phyloP scores from a whole-genome alignment of 2,113 vertebrate genomes.

The Acanthisitta chloris region DNA sequence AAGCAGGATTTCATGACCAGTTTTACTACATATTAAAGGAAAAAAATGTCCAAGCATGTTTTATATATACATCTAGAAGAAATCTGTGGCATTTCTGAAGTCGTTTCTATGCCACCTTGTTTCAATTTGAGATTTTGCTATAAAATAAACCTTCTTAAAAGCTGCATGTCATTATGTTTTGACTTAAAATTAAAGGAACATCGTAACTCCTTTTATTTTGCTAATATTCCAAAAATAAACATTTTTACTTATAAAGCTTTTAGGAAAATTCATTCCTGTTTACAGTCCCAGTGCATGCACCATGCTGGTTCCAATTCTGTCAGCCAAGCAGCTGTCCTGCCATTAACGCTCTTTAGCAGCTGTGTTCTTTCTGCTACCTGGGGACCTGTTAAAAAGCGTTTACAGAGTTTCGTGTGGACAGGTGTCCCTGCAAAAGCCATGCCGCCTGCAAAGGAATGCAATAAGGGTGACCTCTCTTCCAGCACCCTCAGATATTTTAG shows the following conservation, averaged over 20 bases:
- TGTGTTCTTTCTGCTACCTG: slow-evolving; percentile 57
- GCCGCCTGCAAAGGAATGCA: slow-evolving; percentile 50
- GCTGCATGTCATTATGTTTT: slow-evolving; percentile 65
- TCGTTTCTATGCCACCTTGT: slow-evolving; percentile 46
- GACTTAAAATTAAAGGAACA: slow-evolving; percentile 73
- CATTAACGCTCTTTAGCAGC: slow-evolving; percentile 52
- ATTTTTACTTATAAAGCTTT: slow-evolving; percentile 76
- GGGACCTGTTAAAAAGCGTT: slow-evolving; percentile 58
- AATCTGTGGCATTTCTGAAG: slow-evolving; percentile 55
- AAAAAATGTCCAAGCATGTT: not conserved
- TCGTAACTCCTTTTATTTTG: slow-evolving; percentile 74
- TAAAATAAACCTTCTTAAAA: slow-evolving; percentile 70
- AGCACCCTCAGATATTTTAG: slow-evolving; percentile 9
- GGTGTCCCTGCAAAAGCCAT: slow-evolving; percentile 61
- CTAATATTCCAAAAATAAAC: slow-evolving; percentile 78
- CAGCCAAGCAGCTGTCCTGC: slow-evolving; percentile 77
- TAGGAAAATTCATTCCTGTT: slow-evolving; percentile 80
- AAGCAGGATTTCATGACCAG: slow-evolving; percentile 54
- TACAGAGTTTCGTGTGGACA: slow-evolving; percentile 56
- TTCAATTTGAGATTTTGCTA: slow-evolving; percentile 61
- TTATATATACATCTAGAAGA: slow-evolving; percentile 4
- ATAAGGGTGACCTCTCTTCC: not conserved
- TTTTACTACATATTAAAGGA: slow-evolving; percentile 51
- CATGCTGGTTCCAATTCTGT: slow-evolving; percentile 67
- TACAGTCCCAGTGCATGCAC: slow-evolving; percentile 62